phyloP scores from a whole-genome alignment of 2,888 invertebrate species.

The Priapulus caudatus region DNA sequence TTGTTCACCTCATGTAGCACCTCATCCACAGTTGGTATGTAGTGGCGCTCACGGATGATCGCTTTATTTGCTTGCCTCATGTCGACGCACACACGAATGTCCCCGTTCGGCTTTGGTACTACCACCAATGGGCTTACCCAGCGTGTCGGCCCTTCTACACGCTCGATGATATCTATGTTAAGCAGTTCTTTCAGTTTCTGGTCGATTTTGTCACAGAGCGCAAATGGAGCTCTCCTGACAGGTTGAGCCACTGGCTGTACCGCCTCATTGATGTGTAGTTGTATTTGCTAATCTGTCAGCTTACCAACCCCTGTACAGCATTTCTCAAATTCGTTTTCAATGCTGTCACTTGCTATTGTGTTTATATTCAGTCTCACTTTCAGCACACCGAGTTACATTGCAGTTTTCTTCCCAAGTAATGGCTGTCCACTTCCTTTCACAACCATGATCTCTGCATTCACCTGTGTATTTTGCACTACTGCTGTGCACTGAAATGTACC shows the following conservation, averaged over 20 bases:
- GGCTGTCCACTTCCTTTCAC: too few relatives aligned
- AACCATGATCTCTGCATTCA: too few relatives aligned
- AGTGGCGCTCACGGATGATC: conserved; percentile 19
- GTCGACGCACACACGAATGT: conserved; percentile 22
- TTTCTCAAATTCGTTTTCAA: too few relatives aligned
- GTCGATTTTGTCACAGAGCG: conserved; percentile 13
- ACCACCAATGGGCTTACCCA: conserved; percentile 25
- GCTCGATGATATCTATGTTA: conserved; percentile 24
- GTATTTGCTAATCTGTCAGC: background rate
- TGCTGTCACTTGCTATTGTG: too few relatives aligned
- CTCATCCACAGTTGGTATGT: conserved; percentile 22
- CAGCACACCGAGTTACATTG: too few relatives aligned
- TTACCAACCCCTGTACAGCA: background rate
- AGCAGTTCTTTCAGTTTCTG: conserved; percentile 21
- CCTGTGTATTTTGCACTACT: too few relatives aligned
- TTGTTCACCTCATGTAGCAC: conserved; percentile 19
- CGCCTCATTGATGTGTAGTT: background rate
- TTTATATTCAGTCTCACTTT: too few relatives aligned
- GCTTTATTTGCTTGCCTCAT: conserved; percentile 22
- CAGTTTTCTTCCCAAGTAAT: too few relatives aligned
- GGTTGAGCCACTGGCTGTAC: background rate
- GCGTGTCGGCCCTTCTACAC: conserved; percentile 23
- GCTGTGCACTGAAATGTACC: too few relatives aligned
- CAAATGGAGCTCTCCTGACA: background rate
- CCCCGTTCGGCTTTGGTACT: conserved; percentile 20